Conservation (phyloP, 2,888 invertebrate species). For the Nipponacmea schrenckii region DNA sequence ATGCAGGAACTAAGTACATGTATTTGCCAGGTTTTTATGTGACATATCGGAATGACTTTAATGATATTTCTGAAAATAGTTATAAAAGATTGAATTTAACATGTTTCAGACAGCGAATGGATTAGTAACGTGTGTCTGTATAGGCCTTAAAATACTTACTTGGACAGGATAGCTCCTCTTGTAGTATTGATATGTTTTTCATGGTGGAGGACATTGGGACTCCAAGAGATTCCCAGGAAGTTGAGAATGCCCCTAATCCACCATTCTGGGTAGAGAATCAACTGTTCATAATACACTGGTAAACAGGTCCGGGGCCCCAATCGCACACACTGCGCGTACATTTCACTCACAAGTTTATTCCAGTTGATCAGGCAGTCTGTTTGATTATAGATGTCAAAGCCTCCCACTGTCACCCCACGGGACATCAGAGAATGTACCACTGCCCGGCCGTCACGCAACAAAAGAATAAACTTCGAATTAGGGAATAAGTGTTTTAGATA, state of each 20-base stretch:
- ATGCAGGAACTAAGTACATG: no score
- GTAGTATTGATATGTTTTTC: slow-evolving; percentile 96
- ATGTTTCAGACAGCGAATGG: no score
- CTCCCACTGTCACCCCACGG: slow-evolving; percentile 88
- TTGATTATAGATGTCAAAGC: slow-evolving; percentile 93
- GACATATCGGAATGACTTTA: no score
- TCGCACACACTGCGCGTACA: slow-evolving; percentile 73
- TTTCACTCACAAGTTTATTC: slow-evolving; percentile 93
- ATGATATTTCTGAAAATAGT: no score
- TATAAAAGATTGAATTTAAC: no score
- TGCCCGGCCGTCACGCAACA: slow-evolving; percentile 97
- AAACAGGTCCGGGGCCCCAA: slow-evolving; percentile 76
- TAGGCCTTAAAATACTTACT: slow-evolving; percentile 77
- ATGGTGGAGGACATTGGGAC: slow-evolving; percentile 95
- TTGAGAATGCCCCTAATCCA: slow-evolving; percentile 88
- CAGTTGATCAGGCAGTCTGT: slow-evolving; percentile 93
- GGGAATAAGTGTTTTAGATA: slow-evolving; percentile 96
- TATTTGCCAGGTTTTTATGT: no score
- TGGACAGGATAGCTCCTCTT: slow-evolving; percentile 92
- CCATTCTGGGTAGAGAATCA: slow-evolving; percentile 90
- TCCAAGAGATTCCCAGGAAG: slow-evolving; percentile 94
- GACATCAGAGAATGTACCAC: slow-evolving; percentile 98
- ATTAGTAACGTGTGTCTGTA: no score
- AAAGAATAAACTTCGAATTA: slow-evolving; percentile 96
- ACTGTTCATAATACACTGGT: slow-evolving; percentile 94